A percentile compares a stretch with the other conserved stretches of the same genome.
Conservation (phyloP, 2,113 vertebrate genomes). For the Orientallactaga bullata region DNA sequence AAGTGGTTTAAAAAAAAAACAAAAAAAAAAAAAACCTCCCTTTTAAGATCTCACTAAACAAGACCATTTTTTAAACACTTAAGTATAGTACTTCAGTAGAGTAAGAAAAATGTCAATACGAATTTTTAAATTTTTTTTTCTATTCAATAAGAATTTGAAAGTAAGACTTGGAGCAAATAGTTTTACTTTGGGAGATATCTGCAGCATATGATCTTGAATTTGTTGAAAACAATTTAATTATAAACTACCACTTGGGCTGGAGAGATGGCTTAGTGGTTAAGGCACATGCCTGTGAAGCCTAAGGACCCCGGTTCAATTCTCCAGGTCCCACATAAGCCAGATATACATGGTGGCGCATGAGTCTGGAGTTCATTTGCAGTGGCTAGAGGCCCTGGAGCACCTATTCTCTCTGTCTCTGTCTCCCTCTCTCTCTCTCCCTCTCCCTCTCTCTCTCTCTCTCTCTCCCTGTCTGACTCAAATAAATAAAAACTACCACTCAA, state of each 20-base stretch:
- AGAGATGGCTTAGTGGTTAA: too few species aligned
- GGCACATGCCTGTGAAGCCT: too few species aligned
- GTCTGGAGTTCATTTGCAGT: too few species aligned
- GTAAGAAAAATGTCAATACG: slow-evolving; percentile 42
- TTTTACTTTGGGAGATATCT: slow-evolving; percentile 66
- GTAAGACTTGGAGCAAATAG: slow-evolving; percentile 60
- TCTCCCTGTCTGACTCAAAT: too few species aligned
- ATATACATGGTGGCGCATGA: too few species aligned
- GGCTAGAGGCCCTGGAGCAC: too few species aligned
- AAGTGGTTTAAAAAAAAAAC: too few species aligned
- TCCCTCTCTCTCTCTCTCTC: too few species aligned
- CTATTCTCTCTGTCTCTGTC: too few species aligned
- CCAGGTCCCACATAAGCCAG: too few species aligned
- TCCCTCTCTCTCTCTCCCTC: too few species aligned
- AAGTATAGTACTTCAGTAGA: slow-evolving; percentile 34
- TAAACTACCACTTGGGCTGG: slow-evolving; percentile 54
- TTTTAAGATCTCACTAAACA: slow-evolving; percentile 55
- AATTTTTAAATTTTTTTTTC: background rate
- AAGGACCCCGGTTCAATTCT: too few species aligned
- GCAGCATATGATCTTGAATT: slow-evolving; percentile 55
- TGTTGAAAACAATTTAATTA: slow-evolving; percentile 42
- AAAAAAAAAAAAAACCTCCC: background rate
- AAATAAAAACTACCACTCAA: slow-evolving; percentile 47
- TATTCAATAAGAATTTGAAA: slow-evolving; percentile 39
- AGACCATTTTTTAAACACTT: slow-evolving; percentile 47